These are phyloP conservation scores for Smithornis capensis DNA, from an alignment of 2,113 vertebrate species.

Conservation along the genomic window DNA sequence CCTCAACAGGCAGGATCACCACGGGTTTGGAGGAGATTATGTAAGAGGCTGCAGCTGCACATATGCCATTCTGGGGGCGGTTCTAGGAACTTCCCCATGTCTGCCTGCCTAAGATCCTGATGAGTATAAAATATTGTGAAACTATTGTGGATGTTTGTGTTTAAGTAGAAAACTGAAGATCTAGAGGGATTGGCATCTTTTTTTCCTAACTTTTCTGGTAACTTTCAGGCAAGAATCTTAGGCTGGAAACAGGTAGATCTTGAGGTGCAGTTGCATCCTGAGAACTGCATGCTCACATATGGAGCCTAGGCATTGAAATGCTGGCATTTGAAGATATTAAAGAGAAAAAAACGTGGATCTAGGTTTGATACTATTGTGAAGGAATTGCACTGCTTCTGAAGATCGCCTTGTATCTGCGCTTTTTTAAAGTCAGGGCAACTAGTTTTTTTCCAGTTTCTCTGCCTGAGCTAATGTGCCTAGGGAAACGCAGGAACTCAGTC, in stretches of 20 bases:
- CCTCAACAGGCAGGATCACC: not conserved
- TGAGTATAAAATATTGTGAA: not conserved
- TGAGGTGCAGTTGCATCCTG: not conserved
- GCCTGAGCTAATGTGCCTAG: not conserved
- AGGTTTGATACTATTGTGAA: not conserved
- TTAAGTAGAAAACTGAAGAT: not conserved
- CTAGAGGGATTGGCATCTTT: not conserved
- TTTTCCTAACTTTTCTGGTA: not conserved
- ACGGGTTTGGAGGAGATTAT: fast-evolving
- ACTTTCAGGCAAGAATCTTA: not conserved
- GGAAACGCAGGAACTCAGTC: not conserved
- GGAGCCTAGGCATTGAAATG: not conserved
- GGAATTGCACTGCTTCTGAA: not conserved
- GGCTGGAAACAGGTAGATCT: not conserved
- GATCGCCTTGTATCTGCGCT: not conserved
- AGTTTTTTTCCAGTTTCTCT: not conserved
- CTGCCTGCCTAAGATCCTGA: not conserved
- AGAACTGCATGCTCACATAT: not conserved
- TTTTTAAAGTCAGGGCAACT: not conserved
- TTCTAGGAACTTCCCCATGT: not conserved
- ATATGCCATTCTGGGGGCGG: not conserved
- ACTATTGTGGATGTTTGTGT: not conserved
- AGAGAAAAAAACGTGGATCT: not conserved
- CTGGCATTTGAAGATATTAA: not conserved
- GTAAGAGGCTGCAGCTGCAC: not conserved